phyloP scores from a whole-genome alignment of 2,797 vertebrate species.

The Eremophila alpestris region DNA sequence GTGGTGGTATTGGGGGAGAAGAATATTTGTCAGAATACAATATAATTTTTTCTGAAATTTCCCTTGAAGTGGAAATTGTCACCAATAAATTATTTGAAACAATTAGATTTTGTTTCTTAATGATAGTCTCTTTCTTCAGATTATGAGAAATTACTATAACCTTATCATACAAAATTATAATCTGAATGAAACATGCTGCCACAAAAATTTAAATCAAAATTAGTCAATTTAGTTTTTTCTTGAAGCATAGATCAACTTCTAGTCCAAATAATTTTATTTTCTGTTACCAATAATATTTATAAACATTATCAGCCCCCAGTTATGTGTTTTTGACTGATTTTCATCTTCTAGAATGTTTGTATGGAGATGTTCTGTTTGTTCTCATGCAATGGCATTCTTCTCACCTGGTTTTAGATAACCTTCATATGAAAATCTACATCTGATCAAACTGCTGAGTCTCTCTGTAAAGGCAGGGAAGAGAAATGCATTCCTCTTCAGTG shows the following conservation, averaged over 20 bases:
- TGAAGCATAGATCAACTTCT: neutral
- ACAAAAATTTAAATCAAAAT: neutral
- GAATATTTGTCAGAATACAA: neutral
- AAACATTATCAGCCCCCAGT: neutral
- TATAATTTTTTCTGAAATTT: neutral
- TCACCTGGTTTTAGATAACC: neutral
- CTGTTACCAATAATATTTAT: neutral
- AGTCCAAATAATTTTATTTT: neutral
- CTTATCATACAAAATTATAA: neutral
- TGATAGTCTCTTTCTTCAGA: neutral
- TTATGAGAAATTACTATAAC: neutral
- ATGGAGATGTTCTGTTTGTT: neutral
- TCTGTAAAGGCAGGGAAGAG: neutral
- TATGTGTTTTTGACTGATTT: neutral
- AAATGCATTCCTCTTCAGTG: neutral
- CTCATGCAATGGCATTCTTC: rapidly evolving
- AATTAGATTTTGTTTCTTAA: neutral
- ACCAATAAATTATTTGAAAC: neutral
- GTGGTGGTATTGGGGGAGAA: rapidly evolving
- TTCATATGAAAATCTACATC: neutral
- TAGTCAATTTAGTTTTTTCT: neutral
- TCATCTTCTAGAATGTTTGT: neutral
- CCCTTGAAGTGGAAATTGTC: neutral
- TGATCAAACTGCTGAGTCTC: neutral
- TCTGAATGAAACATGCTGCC: neutral